phyloP scores from a whole-genome alignment of 2,888 invertebrate genomes.

The Drosophila heteroneura region DNA sequence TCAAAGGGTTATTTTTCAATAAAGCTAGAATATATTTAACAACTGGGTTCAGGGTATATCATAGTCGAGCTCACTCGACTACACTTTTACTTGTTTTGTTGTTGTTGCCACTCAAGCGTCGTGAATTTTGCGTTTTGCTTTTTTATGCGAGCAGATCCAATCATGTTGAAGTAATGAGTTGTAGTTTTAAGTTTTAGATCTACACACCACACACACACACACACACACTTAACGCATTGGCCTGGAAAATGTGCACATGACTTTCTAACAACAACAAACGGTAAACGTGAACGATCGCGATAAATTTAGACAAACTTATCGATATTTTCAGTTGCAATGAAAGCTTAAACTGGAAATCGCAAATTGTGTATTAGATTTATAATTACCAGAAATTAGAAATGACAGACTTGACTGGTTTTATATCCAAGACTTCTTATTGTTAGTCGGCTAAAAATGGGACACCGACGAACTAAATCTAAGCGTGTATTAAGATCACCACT shows the following conservation, averaged over 20 bases:
- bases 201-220: slow-evolving; percentile 12
- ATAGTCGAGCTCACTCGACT: too few species aligned
- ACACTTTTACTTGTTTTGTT: slow-evolving; percentile 1
- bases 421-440: background rate
- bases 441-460: background rate
- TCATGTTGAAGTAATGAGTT: slow-evolving; percentile 72
- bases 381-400: background rate
- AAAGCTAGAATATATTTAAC: too few species aligned
- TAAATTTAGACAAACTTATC: slow-evolving; percentile 36
- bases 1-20: too few species aligned
- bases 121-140: slow-evolving; percentile 41
- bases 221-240: slow-evolving; percentile 18
- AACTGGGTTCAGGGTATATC: too few species aligned
- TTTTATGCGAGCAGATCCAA: slow-evolving; percentile 61
- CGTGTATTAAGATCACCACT: background rate
- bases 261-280: slow-evolving; percentile 28
- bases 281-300: slow-evolving; percentile 4
- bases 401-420: background rate
- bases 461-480: background rate
- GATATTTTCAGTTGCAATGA: background rate
- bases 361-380: background rate
- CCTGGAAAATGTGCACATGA: slow-evolving; percentile 31
- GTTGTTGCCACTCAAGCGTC: slow-evolving; percentile 37
- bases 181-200: slow-evolving; percentile 51
- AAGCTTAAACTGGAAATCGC: background rate